Evolutionary conservation across 92 coral and sea anemone genomes (phyloP).

Genomic region (Porites lobata): DNA sequence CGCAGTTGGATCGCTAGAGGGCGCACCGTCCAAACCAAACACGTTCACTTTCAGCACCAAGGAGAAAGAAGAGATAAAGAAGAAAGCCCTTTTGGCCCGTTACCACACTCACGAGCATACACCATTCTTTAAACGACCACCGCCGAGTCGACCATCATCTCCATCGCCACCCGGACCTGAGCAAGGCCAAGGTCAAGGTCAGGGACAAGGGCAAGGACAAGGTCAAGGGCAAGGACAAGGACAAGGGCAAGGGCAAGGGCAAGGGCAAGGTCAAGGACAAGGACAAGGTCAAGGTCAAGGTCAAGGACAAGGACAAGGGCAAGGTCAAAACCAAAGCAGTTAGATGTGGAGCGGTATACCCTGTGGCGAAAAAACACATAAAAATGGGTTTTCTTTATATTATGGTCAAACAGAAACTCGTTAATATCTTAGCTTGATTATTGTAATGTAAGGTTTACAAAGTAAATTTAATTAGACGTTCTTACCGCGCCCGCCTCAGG

Average conservation of each 20-base stretch:
- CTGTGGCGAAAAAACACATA: too few relatives aligned
- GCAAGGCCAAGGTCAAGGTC: not conserved
- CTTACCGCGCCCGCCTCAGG: too few relatives aligned
- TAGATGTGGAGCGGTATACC: not conserved
- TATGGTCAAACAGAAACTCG: not conserved
- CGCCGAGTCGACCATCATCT: too few relatives aligned
- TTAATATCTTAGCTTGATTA: too few relatives aligned
- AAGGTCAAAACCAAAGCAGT: not conserved
- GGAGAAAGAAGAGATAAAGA: not conserved
- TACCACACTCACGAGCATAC: constrained; percentile 8
- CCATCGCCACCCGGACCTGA: not conserved
- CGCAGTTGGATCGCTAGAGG: constrained; percentile 1
- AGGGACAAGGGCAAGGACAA: not conserved
- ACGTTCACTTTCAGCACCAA: not conserved
- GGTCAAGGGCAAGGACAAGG: not conserved
- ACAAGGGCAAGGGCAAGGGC: too few relatives aligned
- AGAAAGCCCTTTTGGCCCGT: not conserved
- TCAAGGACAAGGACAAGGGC: too few relatives aligned
- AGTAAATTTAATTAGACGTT: too few relatives aligned
- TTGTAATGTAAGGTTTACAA: too few relatives aligned
- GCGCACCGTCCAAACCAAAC: not conserved
- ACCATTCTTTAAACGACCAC: not conserved
- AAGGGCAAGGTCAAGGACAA: too few relatives aligned
- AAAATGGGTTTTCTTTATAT: not conserved
- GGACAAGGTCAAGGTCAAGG: too few relatives aligned